Base-by-base conservation (phyloP, 2,113 vertebrate species). In the Setophaga kirtlandii region DNA sequence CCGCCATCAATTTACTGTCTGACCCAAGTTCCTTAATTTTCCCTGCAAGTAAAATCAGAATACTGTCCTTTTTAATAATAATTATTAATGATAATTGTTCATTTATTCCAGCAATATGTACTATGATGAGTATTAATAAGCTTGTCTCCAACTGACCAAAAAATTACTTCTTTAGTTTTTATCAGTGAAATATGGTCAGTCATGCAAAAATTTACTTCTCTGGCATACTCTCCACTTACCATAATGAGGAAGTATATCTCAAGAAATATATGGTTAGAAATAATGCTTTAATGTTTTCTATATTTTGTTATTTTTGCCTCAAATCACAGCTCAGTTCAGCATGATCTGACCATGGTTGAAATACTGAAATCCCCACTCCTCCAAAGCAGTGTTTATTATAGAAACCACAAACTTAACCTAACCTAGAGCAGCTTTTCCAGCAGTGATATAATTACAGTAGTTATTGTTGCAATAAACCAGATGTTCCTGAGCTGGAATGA, bases 391-490 rank as follows among this genome's bases (percentile, higher is more conserved):
- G 89, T 96, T 97, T 93, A 96, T 97, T 97, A 97, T 96, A 94
- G 93, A 97, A 97, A 95, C 91, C 97, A 97, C 95, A 97, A 96
- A 94, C 81, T 89, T 92, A 97, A 88, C 91, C 91, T 97, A 97
- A 96, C 94, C 83, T 96, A 96, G 89, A 95, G 86, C 96, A 96
- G 94, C 82, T 96, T 96, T 96, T 97, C 91, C 94, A 97, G 90
- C 91, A 95, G 81, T 95, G 94, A 96, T 97, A 96, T 96, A 97
- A 97, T 97, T 97, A 97, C 95, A 97, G 96, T 97, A 96, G 94
- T 96, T 97, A 96, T 94, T 96, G 94, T 96, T 97, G 96, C 95
- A 97, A 97, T 96, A 97, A 97, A 97, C 97, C 97, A 97, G 95
- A 97, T 97, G 97, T 97, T 97, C 84, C 95, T 64, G 81, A 90